Percentiles rank a stretch among this genome's conserved stretches.
These are phyloP conservation scores for Pseudomyrmex dendroicus DNA, from an alignment of 1,140 invertebrate species.

Conservation along the genomic window DNA sequence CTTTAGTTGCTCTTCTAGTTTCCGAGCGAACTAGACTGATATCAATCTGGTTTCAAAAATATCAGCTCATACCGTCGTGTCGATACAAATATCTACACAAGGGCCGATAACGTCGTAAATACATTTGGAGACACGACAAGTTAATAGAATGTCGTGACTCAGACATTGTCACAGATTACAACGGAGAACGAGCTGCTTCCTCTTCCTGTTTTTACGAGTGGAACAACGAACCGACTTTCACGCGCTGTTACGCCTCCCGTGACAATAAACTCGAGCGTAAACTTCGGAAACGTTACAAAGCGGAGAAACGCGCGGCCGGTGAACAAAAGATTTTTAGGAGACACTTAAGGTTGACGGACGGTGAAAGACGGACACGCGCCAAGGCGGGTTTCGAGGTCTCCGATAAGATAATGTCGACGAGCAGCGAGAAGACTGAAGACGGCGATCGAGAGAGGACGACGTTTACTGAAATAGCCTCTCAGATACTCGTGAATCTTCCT, in stretches of 20 bases:
- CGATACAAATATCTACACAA: background rate
- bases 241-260: conserved; percentile 13
- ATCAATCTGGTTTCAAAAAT: background rate
- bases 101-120: too few species aligned
- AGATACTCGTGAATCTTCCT: conserved; percentile 31
- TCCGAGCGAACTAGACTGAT: background rate
- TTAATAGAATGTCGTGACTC: background rate
- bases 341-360: background rate
- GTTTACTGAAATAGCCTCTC: conserved; percentile 35
- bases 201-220: background rate
- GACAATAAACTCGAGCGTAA: conserved; percentile 34
- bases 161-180: conserved; percentile 5
- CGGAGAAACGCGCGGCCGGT: conserved; percentile 3
- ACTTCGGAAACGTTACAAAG: conserved; percentile 25
- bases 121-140: too few species aligned
- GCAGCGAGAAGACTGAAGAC: conserved; percentile 10
- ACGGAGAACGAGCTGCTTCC: background rate
- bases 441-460: conserved; percentile 28
- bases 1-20: background rate
- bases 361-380: background rate
- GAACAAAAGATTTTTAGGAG: conserved; percentile 14
- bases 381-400: conserved; percentile 31
- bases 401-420: conserved; percentile 48
- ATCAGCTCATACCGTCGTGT: background rate
- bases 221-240: conserved; percentile 1